Percentiles rank a stretch among this genome's conserved stretches.
These are phyloP conservation scores for Apostichopus californicus DNA, from an alignment of 35 echinoderm and acorn worm species.

Conservation along the genomic window DNA sequence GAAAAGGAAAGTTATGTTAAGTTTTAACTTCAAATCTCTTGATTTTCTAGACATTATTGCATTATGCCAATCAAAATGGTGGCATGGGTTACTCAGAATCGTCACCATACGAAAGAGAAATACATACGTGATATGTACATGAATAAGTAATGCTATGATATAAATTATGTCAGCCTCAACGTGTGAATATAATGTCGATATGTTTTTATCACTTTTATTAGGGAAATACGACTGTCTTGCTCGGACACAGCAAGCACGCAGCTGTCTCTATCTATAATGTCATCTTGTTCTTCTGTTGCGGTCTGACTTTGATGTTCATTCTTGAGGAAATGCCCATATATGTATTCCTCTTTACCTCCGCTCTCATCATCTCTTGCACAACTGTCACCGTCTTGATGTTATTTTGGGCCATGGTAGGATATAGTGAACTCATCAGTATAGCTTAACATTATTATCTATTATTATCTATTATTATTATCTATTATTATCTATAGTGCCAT, in stretches of 20 bases:
- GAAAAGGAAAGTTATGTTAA: too few relatives aligned
- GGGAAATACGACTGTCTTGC: background rate
- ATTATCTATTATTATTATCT: too few relatives aligned
- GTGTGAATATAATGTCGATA: background rate
- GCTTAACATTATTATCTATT: too few relatives aligned
- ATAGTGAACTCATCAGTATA: too few relatives aligned
- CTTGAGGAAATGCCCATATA: background rate
- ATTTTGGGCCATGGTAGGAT: conserved; percentile 9
- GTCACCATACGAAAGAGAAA: background rate
- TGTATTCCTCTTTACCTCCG: background rate
- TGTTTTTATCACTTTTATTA: background rate
- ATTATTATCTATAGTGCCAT: too few relatives aligned
- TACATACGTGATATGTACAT: background rate
- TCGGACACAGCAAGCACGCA: background rate
- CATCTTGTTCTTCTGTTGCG: conserved; percentile 3
- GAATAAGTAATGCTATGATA: background rate
- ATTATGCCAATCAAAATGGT: too few relatives aligned
- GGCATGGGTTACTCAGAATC: too few relatives aligned
- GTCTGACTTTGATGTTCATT: conserved; percentile 3
- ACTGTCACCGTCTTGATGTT: background rate
- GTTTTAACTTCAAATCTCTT: too few relatives aligned
- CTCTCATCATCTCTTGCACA: background rate
- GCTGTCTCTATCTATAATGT: conserved; percentile 32
- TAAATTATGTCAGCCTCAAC: background rate
- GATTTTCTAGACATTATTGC: too few relatives aligned